These are phyloP conservation scores for Clarias platycephalus DNA, from an alignment of 2,797 vertebrate genomes.

Conservation along the genomic window DNA sequence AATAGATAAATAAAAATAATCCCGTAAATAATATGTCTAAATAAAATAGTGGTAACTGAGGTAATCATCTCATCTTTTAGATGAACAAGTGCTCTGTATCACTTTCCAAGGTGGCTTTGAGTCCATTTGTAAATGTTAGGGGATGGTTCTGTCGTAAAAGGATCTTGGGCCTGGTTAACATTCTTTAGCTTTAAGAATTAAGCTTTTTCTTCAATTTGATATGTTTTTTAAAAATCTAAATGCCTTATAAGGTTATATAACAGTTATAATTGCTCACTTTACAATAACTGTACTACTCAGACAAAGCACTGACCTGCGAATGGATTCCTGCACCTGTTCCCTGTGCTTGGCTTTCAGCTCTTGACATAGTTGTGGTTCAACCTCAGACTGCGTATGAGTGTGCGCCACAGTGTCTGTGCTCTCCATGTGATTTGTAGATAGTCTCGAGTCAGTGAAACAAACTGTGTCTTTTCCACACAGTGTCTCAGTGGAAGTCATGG, in stretches of 20 bases:
- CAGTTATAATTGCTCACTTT: too few relatives aligned
- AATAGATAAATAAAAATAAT: not conserved
- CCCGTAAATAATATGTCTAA: not conserved
- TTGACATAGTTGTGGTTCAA: not conserved
- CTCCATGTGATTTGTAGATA: slow-evolving; percentile 1
- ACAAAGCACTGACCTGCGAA: slow-evolving; percentile 50
- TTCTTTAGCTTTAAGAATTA: not conserved
- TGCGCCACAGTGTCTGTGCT: slow-evolving; percentile 2
- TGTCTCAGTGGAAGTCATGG: slow-evolving; percentile 18
- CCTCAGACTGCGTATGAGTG: not conserved
- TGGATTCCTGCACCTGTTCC: slow-evolving; percentile 58
- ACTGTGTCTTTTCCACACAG: not conserved
- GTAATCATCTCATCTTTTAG: not conserved
- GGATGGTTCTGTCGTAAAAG: not conserved
- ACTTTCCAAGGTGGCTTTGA: not conserved
- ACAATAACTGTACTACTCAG: not conserved
- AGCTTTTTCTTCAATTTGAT: not conserved
- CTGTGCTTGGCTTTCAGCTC: slow-evolving; percentile 18
- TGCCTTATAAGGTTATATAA: not conserved
- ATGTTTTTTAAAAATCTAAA: not conserved
- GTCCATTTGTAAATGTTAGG: not conserved
- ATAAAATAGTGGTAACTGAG: not conserved
- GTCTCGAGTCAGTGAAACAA: not conserved
- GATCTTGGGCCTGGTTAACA: not conserved
- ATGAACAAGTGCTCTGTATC: not conserved